Evolutionary conservation across 2,113 vertebrate genomes (phyloP), one percentile per base, ranked within the genome.

Genomic region (Dromaius novaehollandiae): DNA sequence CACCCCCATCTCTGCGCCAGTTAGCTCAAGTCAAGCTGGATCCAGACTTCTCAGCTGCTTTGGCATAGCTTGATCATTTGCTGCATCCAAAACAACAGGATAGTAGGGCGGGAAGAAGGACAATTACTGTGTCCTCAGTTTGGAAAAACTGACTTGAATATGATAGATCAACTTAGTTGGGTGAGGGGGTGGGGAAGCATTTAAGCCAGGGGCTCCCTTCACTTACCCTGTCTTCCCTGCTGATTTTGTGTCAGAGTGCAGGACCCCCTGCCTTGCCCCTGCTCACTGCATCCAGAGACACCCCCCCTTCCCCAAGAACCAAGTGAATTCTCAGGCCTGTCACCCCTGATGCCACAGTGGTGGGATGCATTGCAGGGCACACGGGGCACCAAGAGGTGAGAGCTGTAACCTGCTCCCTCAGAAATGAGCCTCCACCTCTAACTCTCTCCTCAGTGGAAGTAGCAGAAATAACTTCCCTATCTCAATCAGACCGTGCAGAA

Each of bases 161-260:
- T n/a, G 93, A 38, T 1, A 65, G 36, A 63, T 13, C 15, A 46
- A n/a, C 46, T 48, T 48, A 48, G 46, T 55, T 50, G 9, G 8
- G 11, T 36, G 25, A 3, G 9, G 6, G 1, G 2, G 0, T 8
- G 5, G 12, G 86, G 5, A 68, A 32, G 42, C 4, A 2, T 64
- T 9, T 65, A 38, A 78, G 3, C 6, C 11, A 50, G 25, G 25
- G 25, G 4, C 17, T 50, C 30, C 16, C 1, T 65, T 70, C 5
- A 6, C 19, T 74, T 70, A 48, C 8, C 20, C 61, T 15, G 13
- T 14, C 6, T 78, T 44, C 38, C 11, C 2, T 44, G 65, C 11
- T 32, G 42, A 68, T 30, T 21, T 8, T 9, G 18, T 48, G 17
- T 48, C 19, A 48, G 46, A 48, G 46, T 19, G 46, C 18, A 48